These are phyloP conservation scores for Oxyruncus cristatus DNA, from an alignment of 2,113 vertebrate species.

Conservation along the genomic window DNA sequence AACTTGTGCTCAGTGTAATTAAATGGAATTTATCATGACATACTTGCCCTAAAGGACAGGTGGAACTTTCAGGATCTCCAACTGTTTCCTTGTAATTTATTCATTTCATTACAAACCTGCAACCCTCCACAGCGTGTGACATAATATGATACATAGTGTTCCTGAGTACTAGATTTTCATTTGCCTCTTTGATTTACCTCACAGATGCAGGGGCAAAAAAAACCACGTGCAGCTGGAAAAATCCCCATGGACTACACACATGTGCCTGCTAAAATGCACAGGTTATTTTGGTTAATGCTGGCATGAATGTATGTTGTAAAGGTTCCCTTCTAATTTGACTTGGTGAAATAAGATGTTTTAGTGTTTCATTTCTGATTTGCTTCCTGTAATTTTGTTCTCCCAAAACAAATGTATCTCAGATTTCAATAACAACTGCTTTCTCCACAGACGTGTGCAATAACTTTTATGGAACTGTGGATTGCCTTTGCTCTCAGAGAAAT, in stretches of 20 bases:
- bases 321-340: not conserved
- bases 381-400: not conserved
- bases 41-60: slow-evolving; percentile 15
- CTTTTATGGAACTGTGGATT: not conserved
- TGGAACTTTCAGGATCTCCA: slow-evolving; percentile 6
- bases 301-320: not conserved
- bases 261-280: not conserved
- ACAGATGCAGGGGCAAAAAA: not conserved
- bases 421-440: not conserved
- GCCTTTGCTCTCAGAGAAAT: not conserved
- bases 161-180: slow-evolving; percentile 2
- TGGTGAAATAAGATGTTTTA: not conserved
- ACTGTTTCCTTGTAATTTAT: slow-evolving; percentile 47
- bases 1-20: not conserved
- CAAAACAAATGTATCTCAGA: not conserved
- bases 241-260: not conserved
- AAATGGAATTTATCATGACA: slow-evolving; percentile 28
- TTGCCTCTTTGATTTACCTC: slow-evolving; percentile 6
- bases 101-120: slow-evolving; percentile 45
- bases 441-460: not conserved
- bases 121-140: not conserved
- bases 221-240: not conserved
- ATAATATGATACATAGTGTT: slow-evolving; percentile 12
- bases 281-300: slow-evolving; percentile 10
- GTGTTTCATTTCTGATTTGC: not conserved